Evolutionary conservation across 2,113 vertebrate species (phyloP).

Genomic region (Sinocyclocheilus anophthalmus): DNA sequence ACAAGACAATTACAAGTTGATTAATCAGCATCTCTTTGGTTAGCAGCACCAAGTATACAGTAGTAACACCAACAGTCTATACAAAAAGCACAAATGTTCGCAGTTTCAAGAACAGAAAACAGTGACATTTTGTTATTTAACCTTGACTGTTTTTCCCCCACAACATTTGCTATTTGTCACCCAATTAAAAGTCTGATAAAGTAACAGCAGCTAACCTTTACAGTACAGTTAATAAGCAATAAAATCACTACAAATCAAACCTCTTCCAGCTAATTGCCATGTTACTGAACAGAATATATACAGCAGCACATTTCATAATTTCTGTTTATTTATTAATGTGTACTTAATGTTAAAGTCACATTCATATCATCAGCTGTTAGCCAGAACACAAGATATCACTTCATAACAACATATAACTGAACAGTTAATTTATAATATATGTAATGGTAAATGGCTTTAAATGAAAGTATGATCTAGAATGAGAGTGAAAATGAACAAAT

Average conservation of each 20-base stretch:
- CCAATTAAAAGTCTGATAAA: not conserved
- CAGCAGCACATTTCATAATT: not conserved
- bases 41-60: not conserved
- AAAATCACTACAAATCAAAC: not conserved
- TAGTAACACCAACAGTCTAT: not conserved
- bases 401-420: not conserved
- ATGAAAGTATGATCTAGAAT: not conserved
- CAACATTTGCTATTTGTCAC: not conserved
- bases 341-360: not conserved
- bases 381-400: not conserved
- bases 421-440: not conserved
- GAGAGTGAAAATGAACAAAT: not conserved
- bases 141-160: not conserved
- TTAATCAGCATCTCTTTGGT: not conserved
- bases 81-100: not conserved
- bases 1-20: too few relatives aligned
- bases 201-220: not conserved
- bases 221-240: not conserved
- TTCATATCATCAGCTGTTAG: constrained; percentile 19
- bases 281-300: not conserved
- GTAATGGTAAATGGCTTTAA: not conserved
- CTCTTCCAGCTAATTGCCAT: too few relatives aligned
- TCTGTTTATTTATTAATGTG: not conserved
- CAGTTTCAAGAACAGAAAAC: not conserved
- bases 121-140: not conserved